Evolutionary conservation across 2,113 vertebrate genomes (phyloP).

Genomic region (Struthidea cinerea): DNA sequence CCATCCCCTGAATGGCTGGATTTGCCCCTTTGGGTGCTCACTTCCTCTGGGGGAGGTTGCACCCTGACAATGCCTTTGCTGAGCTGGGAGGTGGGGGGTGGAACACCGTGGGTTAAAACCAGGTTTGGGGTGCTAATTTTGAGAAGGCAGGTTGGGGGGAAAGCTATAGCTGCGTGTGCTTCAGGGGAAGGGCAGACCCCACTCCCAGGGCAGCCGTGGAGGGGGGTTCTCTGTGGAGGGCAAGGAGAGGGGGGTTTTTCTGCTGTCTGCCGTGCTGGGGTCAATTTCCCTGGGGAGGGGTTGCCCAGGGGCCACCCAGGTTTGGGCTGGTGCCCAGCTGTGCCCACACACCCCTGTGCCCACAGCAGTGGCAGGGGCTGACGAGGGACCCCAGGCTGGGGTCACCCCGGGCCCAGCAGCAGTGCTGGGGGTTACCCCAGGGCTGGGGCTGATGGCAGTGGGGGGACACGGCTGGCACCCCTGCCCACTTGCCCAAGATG

Average conservation of each 20-base stretch:
- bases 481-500: not conserved
- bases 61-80: not conserved
- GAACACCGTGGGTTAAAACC: not conserved
- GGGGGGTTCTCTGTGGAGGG: not conserved
- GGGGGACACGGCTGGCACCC: not conserved
- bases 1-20: not conserved
- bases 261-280: not conserved
- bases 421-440: no score
- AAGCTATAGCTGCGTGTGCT: not conserved
- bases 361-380: not conserved
- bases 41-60: not conserved
- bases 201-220: not conserved
- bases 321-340: not conserved
- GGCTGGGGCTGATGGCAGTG: not conserved
- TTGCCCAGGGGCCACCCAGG: not conserved
- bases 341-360: not conserved
- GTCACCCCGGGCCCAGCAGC: not conserved
- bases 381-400: not conserved
- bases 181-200: not conserved
- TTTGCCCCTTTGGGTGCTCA: not conserved
- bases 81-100: not conserved
- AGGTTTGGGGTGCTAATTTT: constrained; percentile 11
- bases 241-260: not conserved
- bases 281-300: not conserved
- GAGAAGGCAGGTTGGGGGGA: not conserved